phyloP scores from a whole-genome alignment of 2,888 invertebrate species.

The Cecidostiba fungosa region DNA sequence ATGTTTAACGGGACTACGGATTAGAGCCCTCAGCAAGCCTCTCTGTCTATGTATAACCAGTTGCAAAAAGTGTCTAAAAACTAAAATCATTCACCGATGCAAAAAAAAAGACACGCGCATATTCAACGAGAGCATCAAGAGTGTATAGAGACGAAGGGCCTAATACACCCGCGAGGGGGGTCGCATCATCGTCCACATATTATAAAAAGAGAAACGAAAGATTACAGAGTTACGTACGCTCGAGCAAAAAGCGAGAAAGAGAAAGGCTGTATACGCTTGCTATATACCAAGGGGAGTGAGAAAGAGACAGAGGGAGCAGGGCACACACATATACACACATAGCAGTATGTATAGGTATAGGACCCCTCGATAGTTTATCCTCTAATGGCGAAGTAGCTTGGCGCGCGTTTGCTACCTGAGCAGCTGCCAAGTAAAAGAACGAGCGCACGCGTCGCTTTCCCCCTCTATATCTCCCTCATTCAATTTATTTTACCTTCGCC shows the following conservation, averaged over 20 bases:
- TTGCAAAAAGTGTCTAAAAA: slow-evolving; percentile 44
- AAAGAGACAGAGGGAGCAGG: slow-evolving; percentile 21
- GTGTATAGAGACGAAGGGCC: slow-evolving; percentile 47
- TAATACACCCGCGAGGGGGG: slow-evolving; percentile 33
- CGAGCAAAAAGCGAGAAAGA: slow-evolving; percentile 5
- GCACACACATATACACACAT: background rate
- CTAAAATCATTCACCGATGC: slow-evolving; percentile 47
- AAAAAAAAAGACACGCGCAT: slow-evolving; percentile 27
- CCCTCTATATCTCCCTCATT: slow-evolving; percentile 58
- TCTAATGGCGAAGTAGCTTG: slow-evolving; percentile 76
- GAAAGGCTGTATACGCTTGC: background rate
- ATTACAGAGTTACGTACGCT: slow-evolving; percentile 56
- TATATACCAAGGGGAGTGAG: background rate
- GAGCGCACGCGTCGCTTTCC: slow-evolving; percentile 69
- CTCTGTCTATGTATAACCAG: background rate
- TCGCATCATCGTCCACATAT: slow-evolving; percentile 15
- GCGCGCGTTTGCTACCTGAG: slow-evolving; percentile 67
- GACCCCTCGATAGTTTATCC: slow-evolving; percentile 70
- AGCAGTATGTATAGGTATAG: slow-evolving; percentile 47
- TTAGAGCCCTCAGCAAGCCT: background rate
- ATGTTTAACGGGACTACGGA: slow-evolving; percentile 27
- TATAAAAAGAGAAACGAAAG: slow-evolving; percentile 59
- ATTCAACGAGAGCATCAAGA: background rate
- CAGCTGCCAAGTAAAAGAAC: slow-evolving; percentile 72
- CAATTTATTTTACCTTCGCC: slow-evolving; percentile 75